These are phyloP conservation scores for Microplitis manilae DNA, from an alignment of 2,888 invertebrate species.

Conservation along the genomic window DNA sequence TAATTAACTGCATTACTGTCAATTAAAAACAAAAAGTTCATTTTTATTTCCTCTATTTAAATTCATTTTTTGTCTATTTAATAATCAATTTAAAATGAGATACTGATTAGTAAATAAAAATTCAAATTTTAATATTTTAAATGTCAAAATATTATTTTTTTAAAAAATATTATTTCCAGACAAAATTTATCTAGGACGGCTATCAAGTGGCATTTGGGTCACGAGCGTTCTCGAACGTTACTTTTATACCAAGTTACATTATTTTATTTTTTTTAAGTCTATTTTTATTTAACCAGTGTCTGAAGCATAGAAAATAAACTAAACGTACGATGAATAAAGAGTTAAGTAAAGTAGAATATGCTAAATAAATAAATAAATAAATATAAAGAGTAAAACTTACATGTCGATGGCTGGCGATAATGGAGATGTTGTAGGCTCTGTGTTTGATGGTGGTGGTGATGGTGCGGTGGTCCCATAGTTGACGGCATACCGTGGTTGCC, in stretches of 20 bases:
- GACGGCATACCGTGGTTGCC: conserved; percentile 65
- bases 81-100: no score
- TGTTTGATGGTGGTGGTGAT: conserved; percentile 64
- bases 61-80: no score
- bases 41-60: no score
- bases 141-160: neutral
- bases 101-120: neutral
- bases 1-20: neutral
- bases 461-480: conserved; percentile 69
- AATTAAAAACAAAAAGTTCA: no score
- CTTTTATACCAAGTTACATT: conserved; percentile 26
- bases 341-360: neutral
- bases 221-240: conserved; percentile 52
- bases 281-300: conserved; percentile 12
- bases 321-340: neutral
- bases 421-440: conserved; percentile 69
- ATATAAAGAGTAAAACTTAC: conserved; percentile 57
- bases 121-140: neutral
- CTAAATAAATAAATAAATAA: neutral
- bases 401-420: conserved; percentile 67
- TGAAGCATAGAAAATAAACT: conserved; percentile 9
- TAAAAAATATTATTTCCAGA: conserved; percentile 43
- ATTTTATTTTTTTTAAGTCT: conserved; percentile 24
- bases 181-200: conserved; percentile 66
- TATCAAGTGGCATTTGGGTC: conserved; percentile 64